Base-by-base conservation (phyloP, 2,888 invertebrate genomes). In the Caenorhabditis sp. region DNA sequence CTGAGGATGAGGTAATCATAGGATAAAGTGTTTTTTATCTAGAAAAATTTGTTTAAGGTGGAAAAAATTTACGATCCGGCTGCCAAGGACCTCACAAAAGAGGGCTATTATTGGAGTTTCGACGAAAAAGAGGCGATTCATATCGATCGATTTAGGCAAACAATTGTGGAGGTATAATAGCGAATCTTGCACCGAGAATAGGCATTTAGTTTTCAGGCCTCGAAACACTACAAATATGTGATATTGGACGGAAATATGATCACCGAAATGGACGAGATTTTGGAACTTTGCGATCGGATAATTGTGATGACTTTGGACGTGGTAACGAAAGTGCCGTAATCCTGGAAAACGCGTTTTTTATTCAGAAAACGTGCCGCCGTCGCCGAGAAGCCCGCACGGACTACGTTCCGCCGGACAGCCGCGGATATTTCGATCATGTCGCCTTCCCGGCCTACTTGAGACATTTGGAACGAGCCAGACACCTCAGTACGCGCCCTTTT, bases 331-430 rank as follows among this genome's bases (percentile, higher is more conserved):
- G n/a, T n/a, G n/a, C n/a, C n/a, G n/a, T n/a, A n/a, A n/a, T n/a
- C n/a, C n/a, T n/a, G n/a, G n/a, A 20, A 9, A 20, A 15, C 1
- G 17, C 35, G 45, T 41, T 41, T n/a, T 41, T 9, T 2, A 26
- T 78, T 26, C 66, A 83, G 83, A 75, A 85, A 41, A 84, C 84
- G 6, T 88, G 88, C 59, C 76, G 70, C 9, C 58, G 78, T 20
- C 80, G 88, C 13, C 75, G 88, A 7, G 65, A 48, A 6, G 43
- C 43, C 7, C 80, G 88, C 0, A 50, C 58, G n/a, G 68, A 68
- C 48, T 96, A 96, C 89, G 92, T 93, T 59, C 96, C 96, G 20
- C 94, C 95, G 0, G 95, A 96, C 90, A 91, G 93, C 1, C 93
- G 92, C 0, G 94, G 95, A 0, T 96, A 96, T 91, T 95, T 95